Evolutionary conservation across 2,797 vertebrate species (phyloP).

Genomic region (Coregonus sp.): DNA sequence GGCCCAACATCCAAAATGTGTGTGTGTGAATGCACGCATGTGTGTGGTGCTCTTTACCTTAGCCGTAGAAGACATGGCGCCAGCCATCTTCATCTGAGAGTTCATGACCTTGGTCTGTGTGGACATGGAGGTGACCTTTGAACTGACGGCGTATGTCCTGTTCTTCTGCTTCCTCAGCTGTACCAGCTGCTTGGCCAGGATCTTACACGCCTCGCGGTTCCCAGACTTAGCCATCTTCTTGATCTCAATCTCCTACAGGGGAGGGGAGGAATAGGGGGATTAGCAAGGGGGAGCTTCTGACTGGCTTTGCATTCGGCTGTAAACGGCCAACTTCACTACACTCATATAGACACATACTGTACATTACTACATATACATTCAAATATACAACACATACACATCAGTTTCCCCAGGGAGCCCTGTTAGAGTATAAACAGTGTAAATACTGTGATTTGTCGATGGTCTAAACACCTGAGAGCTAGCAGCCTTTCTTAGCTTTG

Average conservation of each 20-base stretch:
- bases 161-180: conserved; percentile 95
- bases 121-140: conserved; percentile 96
- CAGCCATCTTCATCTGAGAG: conserved; percentile 99
- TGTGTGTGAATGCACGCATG: neutral
- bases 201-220: conserved; percentile 93
- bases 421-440: conserved; percentile 51
- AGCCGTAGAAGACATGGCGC: conserved; percentile 93
- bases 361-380: no score
- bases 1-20: neutral
- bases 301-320: neutral
- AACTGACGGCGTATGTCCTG: conserved; percentile 95
- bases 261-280: neutral
- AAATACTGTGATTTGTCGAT: conserved; percentile 39
- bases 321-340: neutral
- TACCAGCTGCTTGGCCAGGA: conserved; percentile 95
- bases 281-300: neutral
- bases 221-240: conserved; percentile 99
- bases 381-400: neutral
- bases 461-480: conserved; percentile 33
- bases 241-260: conserved; percentile 92
- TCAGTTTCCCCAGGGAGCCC: conserved; percentile 19
- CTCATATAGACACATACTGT: neutral
- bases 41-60: conserved; percentile 78
- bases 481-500: conserved; percentile 56
- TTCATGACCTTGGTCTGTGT: conserved; percentile 97